Percentiles rank a stretch among this genome's conserved stretches.
Conservation (phyloP, 2,888 invertebrate species). For the Chamaedrilus cognettii region DNA sequence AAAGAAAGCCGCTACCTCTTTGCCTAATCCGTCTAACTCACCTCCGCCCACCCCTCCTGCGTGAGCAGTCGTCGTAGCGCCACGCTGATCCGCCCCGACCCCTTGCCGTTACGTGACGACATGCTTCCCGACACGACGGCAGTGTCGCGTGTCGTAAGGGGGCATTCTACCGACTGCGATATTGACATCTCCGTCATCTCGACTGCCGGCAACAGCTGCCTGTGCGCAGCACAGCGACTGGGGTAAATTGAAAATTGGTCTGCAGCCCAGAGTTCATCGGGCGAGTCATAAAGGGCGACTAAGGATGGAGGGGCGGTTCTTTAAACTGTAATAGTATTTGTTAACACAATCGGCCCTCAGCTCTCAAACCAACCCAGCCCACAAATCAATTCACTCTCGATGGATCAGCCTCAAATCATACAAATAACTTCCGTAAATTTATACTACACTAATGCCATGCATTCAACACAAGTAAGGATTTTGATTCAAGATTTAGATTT, state of each 20-base stretch:
- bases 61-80: conserved; percentile 77
- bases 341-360: conserved; percentile 8
- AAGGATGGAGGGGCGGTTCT: too few relatives aligned
- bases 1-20: too few relatives aligned
- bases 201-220: conserved; percentile 69
- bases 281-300: too few relatives aligned
- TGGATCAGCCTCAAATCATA: background rate
- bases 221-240: too few relatives aligned
- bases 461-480: too few relatives aligned
- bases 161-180: conserved; percentile 90
- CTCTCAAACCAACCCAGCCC: conserved; percentile 44
- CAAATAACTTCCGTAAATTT: background rate
- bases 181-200: conserved; percentile 94
- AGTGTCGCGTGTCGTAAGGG: conserved; percentile 83
- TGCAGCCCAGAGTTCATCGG: too few relatives aligned
- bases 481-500: too few relatives aligned
- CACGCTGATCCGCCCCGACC: conserved; percentile 72
- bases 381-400: too few relatives aligned
- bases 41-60: conserved; percentile 85
- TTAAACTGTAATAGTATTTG: too few relatives aligned
- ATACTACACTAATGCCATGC: too few relatives aligned
- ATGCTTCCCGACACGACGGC: conserved; percentile 70
- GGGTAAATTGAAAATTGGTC: too few relatives aligned
- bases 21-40: conserved; percentile 57
- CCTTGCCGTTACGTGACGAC: conserved; percentile 78